Conservation (phyloP, 1,140 invertebrate species). For the Diachasmimorpha longicaudata region DNA sequence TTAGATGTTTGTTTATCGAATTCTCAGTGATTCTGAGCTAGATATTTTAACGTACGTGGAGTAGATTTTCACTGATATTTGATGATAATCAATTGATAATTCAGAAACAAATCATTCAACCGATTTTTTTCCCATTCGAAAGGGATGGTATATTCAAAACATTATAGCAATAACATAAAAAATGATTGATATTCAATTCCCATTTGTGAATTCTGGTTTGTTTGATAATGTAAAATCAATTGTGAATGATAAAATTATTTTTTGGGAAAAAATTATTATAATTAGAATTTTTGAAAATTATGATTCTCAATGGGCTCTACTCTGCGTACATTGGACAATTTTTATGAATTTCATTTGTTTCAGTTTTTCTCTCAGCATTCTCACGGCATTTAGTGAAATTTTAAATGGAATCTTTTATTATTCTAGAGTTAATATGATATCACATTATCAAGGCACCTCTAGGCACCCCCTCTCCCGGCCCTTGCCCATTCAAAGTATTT, state of each 20-base stretch:
- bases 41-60: constrained; percentile 19
- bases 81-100: neutral
- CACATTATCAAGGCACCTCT: constrained; percentile 49
- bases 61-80: constrained; percentile 7
- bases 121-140: too few relatives aligned
- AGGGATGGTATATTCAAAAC: too few relatives aligned
- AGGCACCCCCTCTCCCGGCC: constrained; percentile 30
- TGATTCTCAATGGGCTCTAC: neutral
- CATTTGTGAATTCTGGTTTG: too few relatives aligned
- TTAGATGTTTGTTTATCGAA: neutral
- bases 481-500: constrained; percentile 14
- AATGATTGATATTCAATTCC: too few relatives aligned
- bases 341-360: neutral
- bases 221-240: neutral
- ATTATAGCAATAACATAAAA: too few relatives aligned
- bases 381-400: constrained; percentile 15
- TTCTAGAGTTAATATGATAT: constrained; percentile 52
- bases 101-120: neutral
- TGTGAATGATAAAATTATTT: neutral
- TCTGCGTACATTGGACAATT: constrained; percentile 3
- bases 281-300: neutral
- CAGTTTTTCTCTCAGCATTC: neutral
- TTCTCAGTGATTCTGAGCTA: constrained; percentile 5
- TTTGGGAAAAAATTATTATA: neutral
- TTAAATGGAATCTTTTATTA: constrained; percentile 37